Evolutionary conservation across 2,888 invertebrate genomes (phyloP), one percentile per base, ranked within the genome.

Genomic region (Drosophila lutescens): DNA sequence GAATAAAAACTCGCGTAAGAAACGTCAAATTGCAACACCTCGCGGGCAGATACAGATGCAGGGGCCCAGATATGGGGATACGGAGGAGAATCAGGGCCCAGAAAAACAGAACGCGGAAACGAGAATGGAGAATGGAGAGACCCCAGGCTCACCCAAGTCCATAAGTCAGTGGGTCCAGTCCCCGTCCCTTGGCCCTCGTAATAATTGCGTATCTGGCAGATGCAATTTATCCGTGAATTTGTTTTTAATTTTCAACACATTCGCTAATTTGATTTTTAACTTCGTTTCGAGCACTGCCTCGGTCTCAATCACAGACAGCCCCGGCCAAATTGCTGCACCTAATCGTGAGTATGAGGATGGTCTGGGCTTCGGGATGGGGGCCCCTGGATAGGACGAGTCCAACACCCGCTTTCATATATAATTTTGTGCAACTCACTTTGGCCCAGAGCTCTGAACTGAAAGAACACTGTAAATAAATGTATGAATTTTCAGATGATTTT

Each of bases 221-320:
- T 91, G 90, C 90, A 90, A 90, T 91, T 90, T 91, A 91, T 90
- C 91, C 91, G 89, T 90, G 91, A 91, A 92, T 91, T 91, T 91
- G 91, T 91, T 91, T 91, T 91, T 91, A 91, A 91, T 91, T 91
- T 91, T 91, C 91, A 91, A 91, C 91, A 91, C 91, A 92, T 92
- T 92, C 91, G 88, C 92, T 91, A 91, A 92, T 92, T 91, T 91
- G 91, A 91, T 91, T 91, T 91, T 91, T 91, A 91, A 90, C 90
- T 90, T 89, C 89, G 89, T 87, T 89, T 80, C 85, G 77, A 84
- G 78, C 85, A 83, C 82, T 81, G 78, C 85, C 87, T 88, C 89
- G 71, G 89, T 89, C 87, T 84, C 89, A 85, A 80, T 82, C 89
- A 78, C 82, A 80, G 77, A 77, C 88, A 87, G 89, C 63, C 76